Conservation (phyloP, 1,140 invertebrate genomes). For the Drosophila lacertosa region DNA sequence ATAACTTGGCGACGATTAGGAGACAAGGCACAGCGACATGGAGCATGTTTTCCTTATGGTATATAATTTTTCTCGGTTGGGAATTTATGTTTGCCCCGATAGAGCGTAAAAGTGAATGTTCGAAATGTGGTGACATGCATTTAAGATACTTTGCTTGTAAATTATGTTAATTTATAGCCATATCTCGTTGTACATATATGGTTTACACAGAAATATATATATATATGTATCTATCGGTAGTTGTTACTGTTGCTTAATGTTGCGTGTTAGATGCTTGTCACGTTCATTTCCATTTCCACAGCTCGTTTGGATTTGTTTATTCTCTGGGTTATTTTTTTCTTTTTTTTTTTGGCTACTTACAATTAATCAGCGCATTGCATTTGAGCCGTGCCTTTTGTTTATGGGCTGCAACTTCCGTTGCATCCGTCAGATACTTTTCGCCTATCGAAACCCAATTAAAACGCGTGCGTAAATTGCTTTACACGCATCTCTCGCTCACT, state of each 20-base stretch:
- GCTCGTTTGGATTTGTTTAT: slow-evolving; percentile 25
- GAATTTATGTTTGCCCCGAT: slow-evolving; percentile 63
- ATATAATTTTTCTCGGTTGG: slow-evolving; percentile 15
- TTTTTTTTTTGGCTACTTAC: slow-evolving; percentile 25
- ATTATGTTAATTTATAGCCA: slow-evolving; percentile 73
- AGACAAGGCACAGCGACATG: slow-evolving; percentile 36
- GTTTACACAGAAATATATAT: not conserved
- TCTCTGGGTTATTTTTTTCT: too few relatives aligned
- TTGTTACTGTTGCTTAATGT: slow-evolving; percentile 54
- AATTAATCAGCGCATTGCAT: slow-evolving; percentile 36
- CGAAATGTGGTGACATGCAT: slow-evolving; percentile 74
- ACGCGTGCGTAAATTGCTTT: slow-evolving; percentile 71
- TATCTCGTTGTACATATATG: slow-evolving; percentile 36
- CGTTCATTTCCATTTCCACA: slow-evolving; percentile 47
- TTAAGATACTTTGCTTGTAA: slow-evolving; percentile 76
- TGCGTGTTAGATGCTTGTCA: slow-evolving; percentile 60
- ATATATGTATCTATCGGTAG: slow-evolving; percentile 33
- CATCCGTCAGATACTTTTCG: slow-evolving; percentile 39
- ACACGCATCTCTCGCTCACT: slow-evolving; percentile 66
- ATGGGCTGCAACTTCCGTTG: slow-evolving; percentile 42
- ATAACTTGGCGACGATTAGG: slow-evolving; percentile 65
- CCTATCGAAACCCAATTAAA: slow-evolving; percentile 61
- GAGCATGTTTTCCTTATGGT: slow-evolving; percentile 51
- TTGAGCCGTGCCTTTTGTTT: slow-evolving; percentile 19
- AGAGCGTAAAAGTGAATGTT: slow-evolving; percentile 77